Conservation (phyloP, 2,797 vertebrate genomes). For the Carcharodon carcharias region DNA sequence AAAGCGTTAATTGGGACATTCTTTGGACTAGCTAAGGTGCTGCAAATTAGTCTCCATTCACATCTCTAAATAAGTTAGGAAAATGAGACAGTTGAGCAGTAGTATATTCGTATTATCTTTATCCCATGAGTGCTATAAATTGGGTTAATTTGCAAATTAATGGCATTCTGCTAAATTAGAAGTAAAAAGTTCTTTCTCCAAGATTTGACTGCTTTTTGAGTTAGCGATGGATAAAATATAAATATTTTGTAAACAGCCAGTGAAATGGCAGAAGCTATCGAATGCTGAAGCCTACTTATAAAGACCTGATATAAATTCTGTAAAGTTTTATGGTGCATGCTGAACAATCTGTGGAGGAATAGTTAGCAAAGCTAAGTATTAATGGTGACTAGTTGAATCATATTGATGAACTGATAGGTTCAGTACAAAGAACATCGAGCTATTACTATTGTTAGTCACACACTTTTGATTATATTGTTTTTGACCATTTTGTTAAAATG, state of each 20-base stretch:
- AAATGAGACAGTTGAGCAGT: not conserved
- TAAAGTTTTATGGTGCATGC: not conserved
- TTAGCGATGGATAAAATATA: not conserved
- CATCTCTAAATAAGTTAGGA: not conserved
- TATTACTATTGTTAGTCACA: not conserved
- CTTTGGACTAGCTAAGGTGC: not conserved
- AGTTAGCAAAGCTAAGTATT: not conserved
- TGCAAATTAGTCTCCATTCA: not conserved
- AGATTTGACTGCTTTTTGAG: slow-evolving; percentile 15
- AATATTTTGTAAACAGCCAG: not conserved
- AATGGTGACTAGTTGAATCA: not conserved
- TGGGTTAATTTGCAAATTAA: slow-evolving; percentile 19
- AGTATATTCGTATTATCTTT: not conserved
- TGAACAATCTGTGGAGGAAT: not conserved
- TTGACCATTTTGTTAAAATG: not conserved
- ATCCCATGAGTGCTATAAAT: not conserved
- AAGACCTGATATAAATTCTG: not conserved
- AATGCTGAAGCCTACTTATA: not conserved
- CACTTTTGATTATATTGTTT: not conserved
- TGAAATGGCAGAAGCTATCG: not conserved
- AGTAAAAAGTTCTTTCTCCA: not conserved
- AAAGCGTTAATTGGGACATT: not conserved
- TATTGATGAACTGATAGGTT: not conserved
- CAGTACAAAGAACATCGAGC: not conserved
- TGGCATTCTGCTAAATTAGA: slow-evolving; percentile 10